Conservation (phyloP, 1,140 invertebrate species). For the Dinoponera quadriceps region DNA sequence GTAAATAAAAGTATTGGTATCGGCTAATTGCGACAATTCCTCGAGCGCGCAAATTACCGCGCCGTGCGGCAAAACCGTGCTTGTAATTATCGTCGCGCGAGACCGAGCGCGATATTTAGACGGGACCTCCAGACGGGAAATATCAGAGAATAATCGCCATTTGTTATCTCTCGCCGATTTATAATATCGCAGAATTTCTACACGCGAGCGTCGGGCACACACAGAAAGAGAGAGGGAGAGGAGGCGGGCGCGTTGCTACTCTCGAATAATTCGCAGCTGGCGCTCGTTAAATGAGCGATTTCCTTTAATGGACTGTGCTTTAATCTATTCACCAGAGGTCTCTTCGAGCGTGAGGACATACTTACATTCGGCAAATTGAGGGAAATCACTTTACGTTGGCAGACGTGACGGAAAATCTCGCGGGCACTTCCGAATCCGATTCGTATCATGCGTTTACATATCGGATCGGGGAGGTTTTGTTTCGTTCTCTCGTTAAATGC, state of each 20-base stretch:
- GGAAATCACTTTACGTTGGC: background rate
- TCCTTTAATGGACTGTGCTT: constrained; percentile 16
- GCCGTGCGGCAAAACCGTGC: constrained; percentile 58
- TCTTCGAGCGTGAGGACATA: background rate
- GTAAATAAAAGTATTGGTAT: constrained; percentile 66
- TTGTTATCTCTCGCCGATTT: constrained; percentile 70
- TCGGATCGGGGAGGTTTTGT: too few relatives aligned
- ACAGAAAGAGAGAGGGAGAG: background rate
- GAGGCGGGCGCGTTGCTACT: background rate
- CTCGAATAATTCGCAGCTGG: constrained; percentile 51
- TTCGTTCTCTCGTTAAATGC: too few relatives aligned
- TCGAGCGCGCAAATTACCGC: constrained; percentile 68
- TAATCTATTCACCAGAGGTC: constrained; percentile 12
- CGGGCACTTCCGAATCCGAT: too few relatives aligned
- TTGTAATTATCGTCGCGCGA: constrained; percentile 65
- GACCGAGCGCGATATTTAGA: constrained; percentile 63
- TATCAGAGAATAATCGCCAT: constrained; percentile 69
- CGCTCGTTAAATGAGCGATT: constrained; percentile 36
- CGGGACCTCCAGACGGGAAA: constrained; percentile 58
- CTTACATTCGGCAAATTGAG: constrained; percentile 13
- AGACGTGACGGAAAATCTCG: background rate
- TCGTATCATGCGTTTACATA: too few relatives aligned
- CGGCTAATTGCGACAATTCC: constrained; percentile 70
- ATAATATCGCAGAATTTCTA: constrained; percentile 40
- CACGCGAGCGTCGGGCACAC: background rate